Evolutionary conservation across 2,888 invertebrate species (phyloP).

Genomic region (Tridacna gigas): DNA sequence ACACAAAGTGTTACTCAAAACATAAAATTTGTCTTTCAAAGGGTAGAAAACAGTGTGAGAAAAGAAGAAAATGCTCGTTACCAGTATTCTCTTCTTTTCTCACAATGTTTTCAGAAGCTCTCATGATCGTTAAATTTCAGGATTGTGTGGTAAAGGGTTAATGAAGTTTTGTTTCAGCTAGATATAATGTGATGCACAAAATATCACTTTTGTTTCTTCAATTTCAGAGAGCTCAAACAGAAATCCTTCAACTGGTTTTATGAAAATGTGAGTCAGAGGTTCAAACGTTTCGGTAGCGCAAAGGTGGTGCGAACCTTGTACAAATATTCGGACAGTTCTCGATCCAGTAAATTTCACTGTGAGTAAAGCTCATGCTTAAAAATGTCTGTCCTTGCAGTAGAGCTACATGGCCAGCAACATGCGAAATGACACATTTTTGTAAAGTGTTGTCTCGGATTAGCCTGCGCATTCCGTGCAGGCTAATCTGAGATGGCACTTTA

Average conservation of each 20-base stretch:
- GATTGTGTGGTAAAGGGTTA: neutral
- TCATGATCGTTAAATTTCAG: neutral
- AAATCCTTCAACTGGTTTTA: slow-evolving; percentile 83
- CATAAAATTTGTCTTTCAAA: too few species aligned
- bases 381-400: too few species aligned
- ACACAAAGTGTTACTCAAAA: too few species aligned
- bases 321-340: slow-evolving; percentile 66
- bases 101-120: neutral
- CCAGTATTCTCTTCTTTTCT: neutral
- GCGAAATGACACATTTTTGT: too few species aligned
- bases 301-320: slow-evolving; percentile 81
- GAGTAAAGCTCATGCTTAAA: slow-evolving; percentile 43
- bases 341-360: slow-evolving; percentile 65
- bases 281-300: slow-evolving; percentile 83
- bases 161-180: too few species aligned
- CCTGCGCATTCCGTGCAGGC: too few species aligned
- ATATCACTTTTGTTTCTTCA: neutral
- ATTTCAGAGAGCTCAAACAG: slow-evolving; percentile 76
- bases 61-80: neutral
- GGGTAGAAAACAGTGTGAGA: neutral
- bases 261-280: slow-evolving; percentile 75
- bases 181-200: too few species aligned
- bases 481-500: too few species aligned
- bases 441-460: too few species aligned
- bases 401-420: too few species aligned